Evolutionary conservation across 2,888 invertebrate species (phyloP), one percentile per base, ranked within the genome.

Genomic region (Tiphia femorata): DNA sequence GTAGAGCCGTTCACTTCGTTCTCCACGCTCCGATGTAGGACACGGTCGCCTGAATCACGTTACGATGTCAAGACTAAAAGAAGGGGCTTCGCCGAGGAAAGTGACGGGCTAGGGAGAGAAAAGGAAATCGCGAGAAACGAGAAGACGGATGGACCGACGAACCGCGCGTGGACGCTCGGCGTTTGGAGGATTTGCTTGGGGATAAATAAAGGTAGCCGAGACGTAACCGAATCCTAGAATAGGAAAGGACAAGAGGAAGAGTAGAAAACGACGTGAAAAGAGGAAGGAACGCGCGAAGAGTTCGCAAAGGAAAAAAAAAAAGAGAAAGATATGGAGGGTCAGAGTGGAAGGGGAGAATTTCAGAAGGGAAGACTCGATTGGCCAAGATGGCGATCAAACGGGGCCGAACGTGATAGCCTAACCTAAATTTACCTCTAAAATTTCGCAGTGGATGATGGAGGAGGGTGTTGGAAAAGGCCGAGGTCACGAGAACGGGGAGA

Each of bases 41-140:
- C 64, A 64, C 56, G 78, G 77, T 77, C 78, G 64, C 49, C 65
- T 76, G 76, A 75, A 75, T 73, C 72, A 73, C 72, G 73, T 73
- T 72, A 68, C 62, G 69, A 69, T 73, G 70, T 76, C 73, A 73
- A 70, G 70, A 70, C 66, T 67, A 67, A 70, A 71, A 64, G n/a
- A n/a, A n/a, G n/a, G 64, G 70, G 70, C 60, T 69, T 62, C 52
- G 58, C 47, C n/a, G 62, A 67, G 72, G 70, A 73, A 73, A 75
- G 73, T 66, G 58, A 23, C 33, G 33, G 14, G 27, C 27, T 19
- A 44, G 17, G 16, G 21, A 20, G 38, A 21, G 21, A 40, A 23
- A 35, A 47, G 20, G 30, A 35, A 20, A 19, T 14, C 43, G 10
- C 14, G 19, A 19, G 21, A 35, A 17, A 2, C 20, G n/a, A 29